Evolutionary conservation across 2,888 invertebrate genomes (phyloP), one percentile per base, ranked within the genome.

Genomic region (Cheilosia vernalis): DNA sequence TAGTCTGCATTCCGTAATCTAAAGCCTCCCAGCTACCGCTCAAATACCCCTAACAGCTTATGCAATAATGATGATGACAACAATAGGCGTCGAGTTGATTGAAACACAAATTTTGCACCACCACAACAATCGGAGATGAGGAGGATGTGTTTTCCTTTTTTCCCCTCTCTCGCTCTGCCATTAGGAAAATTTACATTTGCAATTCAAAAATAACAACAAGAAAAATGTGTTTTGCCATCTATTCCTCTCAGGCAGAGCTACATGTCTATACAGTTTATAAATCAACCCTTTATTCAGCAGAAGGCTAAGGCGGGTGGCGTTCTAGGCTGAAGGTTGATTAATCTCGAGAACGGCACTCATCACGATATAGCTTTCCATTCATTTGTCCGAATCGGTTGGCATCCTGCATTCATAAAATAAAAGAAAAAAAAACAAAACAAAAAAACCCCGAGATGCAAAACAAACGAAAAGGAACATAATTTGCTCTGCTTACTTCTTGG

Each of bases 81-180:
- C 80, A 84, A 84, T 66, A 51, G 74, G 30, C 53, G 44, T 53
- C 60, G 53, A 60, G 47, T 80, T 84, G 74, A 84, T 79, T 80
- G 70, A 69, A 80, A 60, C 60, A 78, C 66, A 70, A 51, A 78
- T 21, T 49, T 49, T 70, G 9, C 37, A 47, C 10, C 33, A n/a
- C 10, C 21, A 64, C 64, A 69, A 70, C 64, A 64, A 42, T 69
- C 42, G 56, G 63, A 27, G 27, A 73, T 64, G 60, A 74, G 72
- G 78, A 44, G 63, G 53, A 73, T 79, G 74, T 78, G 49, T 55
- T 42, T 64, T 17, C 44, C 51, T 5, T 5, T 5, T 10, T 24
- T 15, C 27, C 27, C 6, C 6, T 49, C 17, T 10, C 24, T 49
- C 17, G 40, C 42, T 15, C 30, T 21, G 2, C 51, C 53, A 60